phyloP scores from a whole-genome alignment of 1,140 invertebrate genomes.

The Chironomus tepperi region DNA sequence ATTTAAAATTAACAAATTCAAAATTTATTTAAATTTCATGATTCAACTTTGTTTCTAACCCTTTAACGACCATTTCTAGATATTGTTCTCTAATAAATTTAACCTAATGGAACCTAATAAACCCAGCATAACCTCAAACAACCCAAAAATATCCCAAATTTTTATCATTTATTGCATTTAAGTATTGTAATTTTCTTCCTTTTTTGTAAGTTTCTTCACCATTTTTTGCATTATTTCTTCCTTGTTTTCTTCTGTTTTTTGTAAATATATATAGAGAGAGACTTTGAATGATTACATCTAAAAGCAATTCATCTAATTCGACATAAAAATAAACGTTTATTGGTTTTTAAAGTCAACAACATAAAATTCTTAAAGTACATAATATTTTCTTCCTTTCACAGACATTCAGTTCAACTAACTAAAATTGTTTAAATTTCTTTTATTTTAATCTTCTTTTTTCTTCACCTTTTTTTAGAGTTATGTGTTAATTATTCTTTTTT shows the following conservation, averaged over 20 bases:
- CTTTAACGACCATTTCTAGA: too few species aligned
- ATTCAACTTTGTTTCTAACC: too few species aligned
- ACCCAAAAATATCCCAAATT: too few species aligned
- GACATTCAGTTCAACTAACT: conserved; percentile 6
- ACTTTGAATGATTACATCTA: not conserved
- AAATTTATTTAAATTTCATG: too few species aligned
- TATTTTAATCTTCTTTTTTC: not conserved
- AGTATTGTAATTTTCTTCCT: too few species aligned
- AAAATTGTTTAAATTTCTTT: not conserved
- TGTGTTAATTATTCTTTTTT: not conserved
- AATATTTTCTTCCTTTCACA: not conserved
- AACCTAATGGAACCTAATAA: too few species aligned
- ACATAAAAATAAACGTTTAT: conserved; percentile 8
- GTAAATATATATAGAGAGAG: not conserved
- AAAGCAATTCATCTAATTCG: conserved; percentile 7
- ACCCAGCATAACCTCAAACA: too few species aligned
- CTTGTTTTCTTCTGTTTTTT: not conserved
- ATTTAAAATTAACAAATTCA: too few species aligned
- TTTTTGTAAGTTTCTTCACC: too few species aligned
- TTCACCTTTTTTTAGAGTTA: not conserved
- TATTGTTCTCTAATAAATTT: too few species aligned
- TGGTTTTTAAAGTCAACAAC: not conserved
- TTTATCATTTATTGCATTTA: too few species aligned
- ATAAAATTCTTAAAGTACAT: not conserved
- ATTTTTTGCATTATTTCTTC: not conserved